Base-by-base conservation (phyloP, 2,888 invertebrate species). In the Sinopyrophorus schimmeli region DNA sequence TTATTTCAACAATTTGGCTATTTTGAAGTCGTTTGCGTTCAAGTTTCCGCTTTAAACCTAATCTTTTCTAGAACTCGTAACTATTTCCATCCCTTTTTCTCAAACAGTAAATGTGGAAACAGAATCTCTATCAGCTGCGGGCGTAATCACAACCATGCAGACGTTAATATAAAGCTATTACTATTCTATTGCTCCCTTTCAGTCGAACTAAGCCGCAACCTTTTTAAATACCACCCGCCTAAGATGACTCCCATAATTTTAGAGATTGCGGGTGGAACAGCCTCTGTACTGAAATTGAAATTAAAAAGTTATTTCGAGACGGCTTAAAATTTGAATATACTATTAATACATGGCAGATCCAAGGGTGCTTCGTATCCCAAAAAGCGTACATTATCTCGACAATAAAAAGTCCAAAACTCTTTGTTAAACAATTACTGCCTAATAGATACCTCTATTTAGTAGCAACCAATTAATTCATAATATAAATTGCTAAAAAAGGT, bases 141-240 rank as follows among this genome's bases (percentile, higher is more conserved):
- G 51, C 58, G 58, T 70, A 70, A 70, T 70, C 70, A 67, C 65
- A 54, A 61, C 65, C 59, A 58, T 64, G 67, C 71, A 71, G 71
- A 68, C 68, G 63, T 68, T 69, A 69, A 69, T 70, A 70, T 67
- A 63, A 68, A 67, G 69, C 69, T 69, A 70, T 70, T 70, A 70
- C 68, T 67, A 69, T 70, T 70, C 71, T 67, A 71, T 70, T 67
- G 67, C 70, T 62, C 62, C 65, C 65, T 65, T 62, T 62, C 60
- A 61, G 61, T 62, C 59, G 60, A 58, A 60, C 62, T 68, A 67
- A 69, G 66, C 66, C 62, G 60, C 61, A 60, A 64, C 61, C 65
- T 66, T 67, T 67, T 68, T 67, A 66, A 69, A 69, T 66, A 66
- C 64, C 61, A 35, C 47, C 53, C 63, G 57, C 57, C 59, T 58